phyloP scores from a whole-genome alignment of 2,113 vertebrate species.

The Ceyx melanurus region DNA sequence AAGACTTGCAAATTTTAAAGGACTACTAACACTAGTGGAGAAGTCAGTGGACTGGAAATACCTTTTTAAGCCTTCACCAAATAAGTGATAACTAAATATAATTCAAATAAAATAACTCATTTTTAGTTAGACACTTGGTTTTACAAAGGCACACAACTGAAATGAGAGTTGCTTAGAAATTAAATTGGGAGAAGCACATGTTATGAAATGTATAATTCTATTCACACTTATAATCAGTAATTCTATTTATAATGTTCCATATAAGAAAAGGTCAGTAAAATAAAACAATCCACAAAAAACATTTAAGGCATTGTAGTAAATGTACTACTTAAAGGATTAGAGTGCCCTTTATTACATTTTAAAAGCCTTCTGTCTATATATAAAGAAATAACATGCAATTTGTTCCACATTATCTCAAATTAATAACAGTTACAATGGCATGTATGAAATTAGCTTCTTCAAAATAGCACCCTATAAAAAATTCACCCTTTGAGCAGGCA shows the following conservation, averaged over 20 bases:
- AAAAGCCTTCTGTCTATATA: neutral
- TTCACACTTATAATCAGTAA: neutral
- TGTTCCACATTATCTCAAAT: neutral
- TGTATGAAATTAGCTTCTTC: neutral
- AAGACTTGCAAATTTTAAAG: neutral
- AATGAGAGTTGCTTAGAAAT: constrained; percentile 8
- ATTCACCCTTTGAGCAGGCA: neutral
- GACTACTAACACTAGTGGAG: neutral
- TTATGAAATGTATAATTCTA: neutral
- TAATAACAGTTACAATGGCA: neutral
- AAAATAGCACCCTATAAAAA: neutral
- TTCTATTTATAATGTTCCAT: neutral
- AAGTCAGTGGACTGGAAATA: neutral
- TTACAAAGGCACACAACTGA: neutral
- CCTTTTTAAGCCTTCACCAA: neutral
- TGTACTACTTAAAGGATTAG: neutral
- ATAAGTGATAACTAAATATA: neutral
- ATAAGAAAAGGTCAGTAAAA: neutral
- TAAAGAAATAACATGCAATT: neutral
- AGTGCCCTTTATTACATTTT: neutral
- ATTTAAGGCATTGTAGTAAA: neutral
- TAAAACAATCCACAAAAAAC: neutral
- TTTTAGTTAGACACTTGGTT: neutral
- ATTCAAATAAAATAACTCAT: neutral
- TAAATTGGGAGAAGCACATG: neutral